These are phyloP conservation scores for Cyphomyrus plagiostoma DNA, from an alignment of 2,113 vertebrate species.

Conservation along the genomic window DNA sequence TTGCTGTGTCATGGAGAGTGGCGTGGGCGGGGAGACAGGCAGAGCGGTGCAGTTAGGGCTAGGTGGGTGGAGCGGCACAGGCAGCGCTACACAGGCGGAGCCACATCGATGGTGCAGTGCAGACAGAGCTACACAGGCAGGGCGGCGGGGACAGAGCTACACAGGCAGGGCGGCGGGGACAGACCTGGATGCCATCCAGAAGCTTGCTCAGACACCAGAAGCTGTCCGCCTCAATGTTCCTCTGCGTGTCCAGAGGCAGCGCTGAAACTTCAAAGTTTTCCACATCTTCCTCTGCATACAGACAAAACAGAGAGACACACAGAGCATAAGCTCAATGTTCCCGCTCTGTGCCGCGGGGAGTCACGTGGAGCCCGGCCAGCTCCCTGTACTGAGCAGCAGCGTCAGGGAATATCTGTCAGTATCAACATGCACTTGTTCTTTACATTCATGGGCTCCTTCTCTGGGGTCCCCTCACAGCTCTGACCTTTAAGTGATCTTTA, in stretches of 20 bases:
- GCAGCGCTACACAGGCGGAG: not conserved
- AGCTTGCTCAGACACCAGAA: conserved; percentile 99
- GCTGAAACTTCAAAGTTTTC: conserved; percentile 89
- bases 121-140: no score
- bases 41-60: not conserved
- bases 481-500: conserved; percentile 29
- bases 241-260: conserved; percentile 77
- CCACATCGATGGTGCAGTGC: not conserved
- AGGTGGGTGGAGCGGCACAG: not conserved
- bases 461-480: conserved; percentile 2
- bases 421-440: conserved; percentile 16
- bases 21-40: not conserved
- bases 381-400: not conserved
- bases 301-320: not conserved
- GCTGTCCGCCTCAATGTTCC: conserved; percentile 94
- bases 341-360: not conserved
- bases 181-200: conserved; percentile 94
- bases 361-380: not conserved
- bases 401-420: not conserved
- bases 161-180: not conserved
- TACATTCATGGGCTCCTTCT: conserved; percentile 3
- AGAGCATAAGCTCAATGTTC: not conserved
- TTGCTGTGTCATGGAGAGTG: not conserved
- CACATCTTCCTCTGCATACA: conserved; percentile 80
- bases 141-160: no score